Evolutionary conservation across 92 coral and sea anemone species (phyloP), one percentile per base, ranked within the genome.

Genomic region (Palythoa heliodiscus): DNA sequence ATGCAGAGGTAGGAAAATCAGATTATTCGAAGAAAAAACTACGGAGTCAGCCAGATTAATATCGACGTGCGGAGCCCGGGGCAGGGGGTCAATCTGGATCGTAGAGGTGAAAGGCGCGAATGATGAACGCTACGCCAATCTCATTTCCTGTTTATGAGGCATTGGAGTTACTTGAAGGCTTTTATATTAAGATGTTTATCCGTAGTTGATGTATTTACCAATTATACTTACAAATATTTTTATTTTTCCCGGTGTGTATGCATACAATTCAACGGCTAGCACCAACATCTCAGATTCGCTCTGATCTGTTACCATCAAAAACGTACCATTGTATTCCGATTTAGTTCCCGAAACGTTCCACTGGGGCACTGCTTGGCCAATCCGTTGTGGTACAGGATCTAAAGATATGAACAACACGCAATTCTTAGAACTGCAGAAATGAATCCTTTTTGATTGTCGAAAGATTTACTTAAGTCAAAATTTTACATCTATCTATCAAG

Each of bases 341-440:
- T 86, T 37, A 37, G 75, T 55, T 74, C 83, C 90, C 19, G 90
- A 72, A 17, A 92, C 79, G 4, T 37, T 23, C 98, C 98, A 94
- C 71, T 93, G 98, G 11, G 98, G 96, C 37, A 94, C 86, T 16
- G 98, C 87, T 48, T 92, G 87, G 40, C 98, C 98, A n/a, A 91
- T 88, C 1, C 91, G 81, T 6, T 70, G 78, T 57, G 81, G 89
- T 9, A 82, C 85, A 19, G 98, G 98, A 39, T 93, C 98, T 94
- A 82, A 9, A 19, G 2, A 7, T 19, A 20, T 7, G 11, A 19
- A 63, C 19, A n/a, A 63, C 9, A 43, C 9, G 6, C 6, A 43
- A 43, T 0, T 1, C 4, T 40, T 68, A 71, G 57, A 14, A 53
- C 52, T 19, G 48, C 40, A 48, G 11, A 8, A 3, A 29, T 29